Evolutionary conservation across 1,140 invertebrate species (phyloP).

Genomic region (Diabrotica undecimpunctata): DNA sequence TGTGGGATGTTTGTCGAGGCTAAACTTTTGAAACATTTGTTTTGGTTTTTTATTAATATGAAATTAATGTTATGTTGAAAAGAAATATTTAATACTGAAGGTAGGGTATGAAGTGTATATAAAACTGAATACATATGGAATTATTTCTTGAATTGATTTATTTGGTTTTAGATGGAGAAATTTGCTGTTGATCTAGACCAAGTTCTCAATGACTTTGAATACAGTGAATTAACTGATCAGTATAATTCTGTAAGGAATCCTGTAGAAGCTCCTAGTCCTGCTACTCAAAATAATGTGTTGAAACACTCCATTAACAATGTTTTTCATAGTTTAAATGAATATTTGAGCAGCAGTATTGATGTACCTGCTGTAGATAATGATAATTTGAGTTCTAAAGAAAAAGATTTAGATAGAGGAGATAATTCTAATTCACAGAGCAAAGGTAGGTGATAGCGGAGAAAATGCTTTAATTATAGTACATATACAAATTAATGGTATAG

Average conservation of each 20-base stretch:
- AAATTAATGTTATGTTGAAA: too few relatives aligned
- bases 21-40: too few relatives aligned
- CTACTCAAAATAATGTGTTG: constrained; percentile 15
- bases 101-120: too few relatives aligned
- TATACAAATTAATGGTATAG: background rate
- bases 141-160: too few relatives aligned
- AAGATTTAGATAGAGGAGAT: background rate
- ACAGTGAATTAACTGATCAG: constrained; percentile 54
- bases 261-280: constrained; percentile 13
- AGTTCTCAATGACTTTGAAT: constrained; percentile 83
- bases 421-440: background rate
- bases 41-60: too few relatives aligned
- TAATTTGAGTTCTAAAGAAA: background rate
- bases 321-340: constrained; percentile 62
- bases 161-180: constrained; percentile 43
- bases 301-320: constrained; percentile 58
- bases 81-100: too few relatives aligned
- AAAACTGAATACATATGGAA: too few relatives aligned
- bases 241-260: constrained; percentile 4
- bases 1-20: too few relatives aligned
- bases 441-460: constrained; percentile 1
- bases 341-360: constrained; percentile 52
- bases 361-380: background rate
- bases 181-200: constrained; percentile 75
- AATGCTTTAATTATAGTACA: background rate